phyloP scores from a whole-genome alignment of 2,797 vertebrate genomes.

The Oceanodroma leucorhoa region DNA sequence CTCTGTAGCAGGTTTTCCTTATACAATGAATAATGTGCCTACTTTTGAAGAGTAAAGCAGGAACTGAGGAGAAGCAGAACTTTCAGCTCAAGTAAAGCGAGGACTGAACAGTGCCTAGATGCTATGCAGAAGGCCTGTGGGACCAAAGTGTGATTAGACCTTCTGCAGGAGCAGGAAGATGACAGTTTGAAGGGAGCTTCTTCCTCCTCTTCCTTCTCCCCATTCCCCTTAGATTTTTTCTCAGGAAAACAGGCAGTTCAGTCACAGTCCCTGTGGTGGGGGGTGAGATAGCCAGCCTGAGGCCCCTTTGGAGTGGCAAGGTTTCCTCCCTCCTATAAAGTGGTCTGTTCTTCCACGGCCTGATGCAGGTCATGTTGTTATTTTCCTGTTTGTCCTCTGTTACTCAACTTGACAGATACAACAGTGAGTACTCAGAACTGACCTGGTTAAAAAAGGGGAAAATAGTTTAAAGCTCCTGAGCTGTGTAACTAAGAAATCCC shows the following conservation, averaged over 20 bases:
- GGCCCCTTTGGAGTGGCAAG: not conserved
- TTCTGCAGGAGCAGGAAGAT: not conserved
- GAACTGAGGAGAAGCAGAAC: not conserved
- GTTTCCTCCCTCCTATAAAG: not conserved
- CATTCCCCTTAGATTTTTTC: not conserved
- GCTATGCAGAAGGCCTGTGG: not conserved
- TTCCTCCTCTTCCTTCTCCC: not conserved
- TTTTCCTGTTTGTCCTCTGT: not conserved
- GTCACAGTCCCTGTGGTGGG: not conserved
- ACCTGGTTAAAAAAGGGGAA: not conserved
- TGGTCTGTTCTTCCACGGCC: not conserved
- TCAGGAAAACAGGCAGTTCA: not conserved
- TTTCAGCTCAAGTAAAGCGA: not conserved
- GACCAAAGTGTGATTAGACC: not conserved
- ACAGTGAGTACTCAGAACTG: not conserved
- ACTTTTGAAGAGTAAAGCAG: not conserved
- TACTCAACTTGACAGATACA: rapidly evolving
- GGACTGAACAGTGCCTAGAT: not conserved
- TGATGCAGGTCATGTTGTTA: not conserved
- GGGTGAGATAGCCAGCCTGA: not conserved
- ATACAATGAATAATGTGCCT: not conserved
- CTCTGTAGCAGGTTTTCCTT: not conserved
- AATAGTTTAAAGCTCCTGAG: not conserved
- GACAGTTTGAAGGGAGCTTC: not conserved
- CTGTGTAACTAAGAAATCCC: not conserved